phyloP scores from a whole-genome alignment of 2,113 vertebrate genomes.

The Mesoclemmys tuberculata region DNA sequence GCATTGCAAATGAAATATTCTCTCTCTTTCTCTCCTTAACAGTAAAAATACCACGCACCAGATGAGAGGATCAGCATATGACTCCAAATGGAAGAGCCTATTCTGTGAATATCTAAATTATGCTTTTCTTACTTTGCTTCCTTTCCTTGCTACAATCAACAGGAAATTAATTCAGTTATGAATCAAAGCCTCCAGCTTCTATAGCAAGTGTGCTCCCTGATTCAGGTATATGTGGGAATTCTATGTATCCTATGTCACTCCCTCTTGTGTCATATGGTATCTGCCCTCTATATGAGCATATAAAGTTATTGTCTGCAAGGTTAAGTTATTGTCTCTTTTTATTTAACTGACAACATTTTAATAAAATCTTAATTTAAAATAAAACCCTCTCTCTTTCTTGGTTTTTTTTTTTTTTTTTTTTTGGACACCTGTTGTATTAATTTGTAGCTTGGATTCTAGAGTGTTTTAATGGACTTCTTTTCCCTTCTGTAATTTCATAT shows the following conservation, averaged over 20 bases:
- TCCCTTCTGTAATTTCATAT: neutral
- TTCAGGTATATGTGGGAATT: conserved; percentile 25
- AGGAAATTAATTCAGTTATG: conserved; percentile 51
- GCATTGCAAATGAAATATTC: conserved; percentile 18
- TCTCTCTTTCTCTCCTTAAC: conserved; percentile 21
- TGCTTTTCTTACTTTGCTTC: conserved; percentile 29
- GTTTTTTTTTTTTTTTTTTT: neutral
- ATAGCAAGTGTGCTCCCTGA: conserved; percentile 28
- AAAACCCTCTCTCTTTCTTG: neutral
- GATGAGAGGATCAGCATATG: neutral
- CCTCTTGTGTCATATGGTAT: neutral
- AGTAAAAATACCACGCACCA: conserved; percentile 39
- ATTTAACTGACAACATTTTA: neutral
- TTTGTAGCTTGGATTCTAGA: neutral
- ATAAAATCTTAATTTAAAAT: neutral
- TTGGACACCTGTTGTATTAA: neutral
- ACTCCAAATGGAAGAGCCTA: conserved; percentile 9
- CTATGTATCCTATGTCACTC: neutral
- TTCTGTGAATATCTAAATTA: conserved; percentile 56
- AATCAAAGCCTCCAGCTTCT: conserved; percentile 43
- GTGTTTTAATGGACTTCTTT: neutral
- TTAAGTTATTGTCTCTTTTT: neutral
- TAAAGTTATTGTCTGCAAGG: neutral
- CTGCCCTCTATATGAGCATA: neutral
- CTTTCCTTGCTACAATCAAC: conserved; percentile 45